phyloP scores from a whole-genome alignment of 2,113 vertebrate genomes.

The Spheniscus mendiculus region DNA sequence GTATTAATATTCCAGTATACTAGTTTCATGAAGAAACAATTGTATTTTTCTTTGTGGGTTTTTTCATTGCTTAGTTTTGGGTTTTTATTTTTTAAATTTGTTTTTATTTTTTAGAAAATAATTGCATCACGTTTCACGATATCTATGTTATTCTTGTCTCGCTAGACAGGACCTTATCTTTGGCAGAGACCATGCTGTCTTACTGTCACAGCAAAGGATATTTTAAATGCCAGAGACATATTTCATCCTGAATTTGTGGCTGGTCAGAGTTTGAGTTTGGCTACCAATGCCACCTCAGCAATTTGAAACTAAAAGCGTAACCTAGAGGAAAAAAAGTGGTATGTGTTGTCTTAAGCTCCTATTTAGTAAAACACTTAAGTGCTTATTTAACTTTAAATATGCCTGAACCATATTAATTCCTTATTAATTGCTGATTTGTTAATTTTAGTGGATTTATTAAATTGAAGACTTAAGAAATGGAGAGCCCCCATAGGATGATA shows the following conservation, averaged over 20 bases:
- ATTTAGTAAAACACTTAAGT: not conserved
- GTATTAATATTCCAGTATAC: not conserved
- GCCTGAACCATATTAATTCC: not conserved
- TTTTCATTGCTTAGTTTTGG: not conserved
- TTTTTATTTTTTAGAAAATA: not conserved
- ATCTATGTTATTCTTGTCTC: not conserved
- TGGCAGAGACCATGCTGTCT: not conserved
- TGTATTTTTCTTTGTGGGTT: not conserved
- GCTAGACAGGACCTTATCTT: not conserved
- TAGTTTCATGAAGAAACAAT: not conserved
- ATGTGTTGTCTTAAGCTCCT: not conserved
- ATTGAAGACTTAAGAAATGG: not conserved
- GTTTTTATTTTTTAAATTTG: not conserved
- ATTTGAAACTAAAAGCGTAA: not conserved
- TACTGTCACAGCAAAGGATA: not conserved
- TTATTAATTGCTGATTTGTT: constrained; percentile 18
- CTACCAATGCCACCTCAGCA: not conserved
- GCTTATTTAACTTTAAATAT: constrained; percentile 11
- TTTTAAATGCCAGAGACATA: not conserved
- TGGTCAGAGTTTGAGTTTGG: not conserved
- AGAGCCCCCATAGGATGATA: not conserved
- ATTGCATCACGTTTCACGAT: not conserved
- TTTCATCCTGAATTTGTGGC: not conserved
- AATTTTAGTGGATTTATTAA: constrained; percentile 40
- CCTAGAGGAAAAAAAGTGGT: not conserved